Conservation (phyloP, 2,888 invertebrate species). For the Serripes groenlandicus region DNA sequence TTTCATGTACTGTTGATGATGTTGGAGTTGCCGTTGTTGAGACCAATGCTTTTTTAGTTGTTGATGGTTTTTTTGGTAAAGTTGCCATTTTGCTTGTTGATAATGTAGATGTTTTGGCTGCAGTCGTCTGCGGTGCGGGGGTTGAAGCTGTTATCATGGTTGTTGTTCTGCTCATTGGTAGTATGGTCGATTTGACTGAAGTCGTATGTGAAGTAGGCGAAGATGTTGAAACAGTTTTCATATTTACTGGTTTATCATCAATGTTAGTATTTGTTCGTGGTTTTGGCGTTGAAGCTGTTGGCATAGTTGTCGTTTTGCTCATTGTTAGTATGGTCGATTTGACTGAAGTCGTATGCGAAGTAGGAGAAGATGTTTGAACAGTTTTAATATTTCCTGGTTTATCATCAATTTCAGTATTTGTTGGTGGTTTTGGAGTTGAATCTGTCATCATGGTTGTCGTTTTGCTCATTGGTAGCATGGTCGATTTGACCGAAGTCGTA, state of each 20-base stretch:
- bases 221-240: no score
- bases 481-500: no score
- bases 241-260: no score
- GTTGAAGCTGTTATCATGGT: neutral
- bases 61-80: neutral
- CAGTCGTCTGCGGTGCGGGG: neutral
- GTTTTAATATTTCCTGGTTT: no score
- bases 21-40: neutral
- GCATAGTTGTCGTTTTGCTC: neutral
- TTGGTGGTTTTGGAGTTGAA: no score
- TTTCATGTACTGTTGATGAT: neutral
- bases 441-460: neutral
- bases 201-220: no score
- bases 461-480: neutral
- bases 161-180: neutral
- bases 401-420: no score
- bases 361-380: no score
- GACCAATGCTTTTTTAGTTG: neutral
- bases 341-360: neutral
- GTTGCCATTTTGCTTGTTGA: neutral
- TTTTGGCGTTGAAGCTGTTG: neutral
- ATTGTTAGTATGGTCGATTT: neutral
- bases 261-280: no score
- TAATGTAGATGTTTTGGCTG: neutral
- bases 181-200: neutral